phyloP scores from a whole-genome alignment of 2,888 invertebrate genomes.

The Formica aserva region DNA sequence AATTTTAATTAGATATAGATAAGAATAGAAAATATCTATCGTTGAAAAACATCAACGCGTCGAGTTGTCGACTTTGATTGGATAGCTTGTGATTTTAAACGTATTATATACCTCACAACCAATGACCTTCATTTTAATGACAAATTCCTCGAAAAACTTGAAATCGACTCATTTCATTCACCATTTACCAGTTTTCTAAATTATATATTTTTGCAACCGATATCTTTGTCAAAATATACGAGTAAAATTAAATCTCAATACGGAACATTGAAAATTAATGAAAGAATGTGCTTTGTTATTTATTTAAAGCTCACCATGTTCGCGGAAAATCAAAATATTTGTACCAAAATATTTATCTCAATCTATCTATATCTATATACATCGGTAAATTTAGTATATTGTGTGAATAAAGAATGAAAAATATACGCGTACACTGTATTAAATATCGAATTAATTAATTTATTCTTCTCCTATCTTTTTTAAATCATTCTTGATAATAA shows the following conservation, averaged over 20 bases:
- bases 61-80: not conserved
- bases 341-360: constrained; percentile 10
- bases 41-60: not conserved
- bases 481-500: not conserved
- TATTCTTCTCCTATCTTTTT: not conserved
- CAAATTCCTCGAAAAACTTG: not conserved
- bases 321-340: constrained; percentile 29
- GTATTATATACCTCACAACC: not conserved
- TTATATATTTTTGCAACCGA: not conserved
- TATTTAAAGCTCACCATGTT: not conserved
- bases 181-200: not conserved
- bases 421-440: not conserved
- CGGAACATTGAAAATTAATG: not conserved
- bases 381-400: not conserved
- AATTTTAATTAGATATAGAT: not conserved
- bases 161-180: not conserved
- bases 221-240: not conserved
- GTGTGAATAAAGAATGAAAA: not conserved
- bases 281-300: not conserved
- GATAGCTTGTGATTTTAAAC: not conserved
- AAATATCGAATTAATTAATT: not conserved
- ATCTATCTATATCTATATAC: not conserved
- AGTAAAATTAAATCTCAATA: not conserved
- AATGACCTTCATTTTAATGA: not conserved
- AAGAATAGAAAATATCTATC: not conserved